Base-by-base conservation (phyloP, 2,888 invertebrate species). In the Caenorhabditis angaria region DNA sequence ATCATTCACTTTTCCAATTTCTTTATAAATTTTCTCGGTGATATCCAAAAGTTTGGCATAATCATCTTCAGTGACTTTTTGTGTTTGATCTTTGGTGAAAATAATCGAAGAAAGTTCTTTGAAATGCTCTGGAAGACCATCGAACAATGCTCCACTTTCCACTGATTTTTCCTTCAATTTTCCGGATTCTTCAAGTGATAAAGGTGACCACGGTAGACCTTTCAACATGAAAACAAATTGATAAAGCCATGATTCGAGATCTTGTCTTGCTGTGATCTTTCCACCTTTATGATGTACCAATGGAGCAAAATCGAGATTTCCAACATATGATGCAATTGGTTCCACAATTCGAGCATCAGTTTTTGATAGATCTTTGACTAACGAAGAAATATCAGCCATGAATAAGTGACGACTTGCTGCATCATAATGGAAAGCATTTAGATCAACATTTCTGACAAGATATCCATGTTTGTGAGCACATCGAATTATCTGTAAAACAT, bases 371-470 rank as follows among this genome's bases (percentile, higher is more conserved):
- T 61, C 57, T 53, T 73, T 78, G 48, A 74, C 35, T 5, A 83
- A 29, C 27, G 64, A 65, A 18, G 80, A 78, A 50, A 83, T 75
- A 55, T 83, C 83, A n/a, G 78, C 72, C 68, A 81, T 71, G 73
- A 83, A 83, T n/a, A 83, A 76, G 54, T 78, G 81, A 25, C 83
- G 81, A 55, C 75, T 65, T 18, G 77, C 71, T 8, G 83, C 83
- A 57, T 78, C 78, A 32, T 76, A 77, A 56, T 78, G 79, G 69
- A 83, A 78, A 53, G 71, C 63, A n/a, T 79, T 76, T 32, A 72
- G 54, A 57, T 80, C 66, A 22, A 83, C 51, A 60, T 66, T 70
- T n/a, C 80, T 73, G 10, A 68, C 47, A 27, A 75, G 47, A 32
- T 72, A 78, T 18, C 72, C 77, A 47, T 71, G 71, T 41, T 71